A percentile compares a stretch with the other conserved stretches of the same genome.
phyloP scores from a whole-genome alignment of 2,888 invertebrate species.

The Diadromus collaris region DNA sequence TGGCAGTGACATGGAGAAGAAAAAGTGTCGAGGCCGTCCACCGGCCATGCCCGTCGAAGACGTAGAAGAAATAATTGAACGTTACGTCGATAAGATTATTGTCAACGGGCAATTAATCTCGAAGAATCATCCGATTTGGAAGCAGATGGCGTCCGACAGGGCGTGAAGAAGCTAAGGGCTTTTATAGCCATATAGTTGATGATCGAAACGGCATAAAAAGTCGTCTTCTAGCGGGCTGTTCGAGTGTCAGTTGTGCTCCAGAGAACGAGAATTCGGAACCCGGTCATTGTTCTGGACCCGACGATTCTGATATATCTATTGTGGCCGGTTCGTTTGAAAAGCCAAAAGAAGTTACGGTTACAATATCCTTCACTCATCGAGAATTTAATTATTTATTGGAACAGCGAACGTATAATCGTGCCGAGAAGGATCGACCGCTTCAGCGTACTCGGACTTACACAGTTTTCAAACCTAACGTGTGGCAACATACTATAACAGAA shows the following conservation, averaged over 20 bases:
- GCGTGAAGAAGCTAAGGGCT: not conserved
- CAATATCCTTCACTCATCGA: not conserved
- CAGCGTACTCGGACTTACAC: not conserved
- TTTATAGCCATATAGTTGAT: conserved; percentile 1
- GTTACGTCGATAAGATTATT: not conserved
- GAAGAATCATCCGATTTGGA: conserved; percentile 1
- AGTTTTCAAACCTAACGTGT: not conserved
- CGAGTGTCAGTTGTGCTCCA: not conserved
- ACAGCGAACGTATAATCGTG: not conserved
- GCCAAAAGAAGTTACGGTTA: not conserved
- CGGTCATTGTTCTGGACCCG: not conserved
- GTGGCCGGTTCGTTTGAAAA: not conserved
- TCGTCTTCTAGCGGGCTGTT: not conserved
- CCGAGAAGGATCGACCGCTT: not conserved
- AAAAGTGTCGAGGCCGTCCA: not conserved
- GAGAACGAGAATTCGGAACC: not conserved
- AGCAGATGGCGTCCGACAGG: not conserved
- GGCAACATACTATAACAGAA: not conserved
- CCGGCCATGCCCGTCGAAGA: not conserved
- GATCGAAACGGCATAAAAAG: conserved; percentile 8
- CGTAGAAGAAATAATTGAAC: not conserved
- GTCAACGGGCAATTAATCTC: not conserved
- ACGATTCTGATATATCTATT: not conserved
- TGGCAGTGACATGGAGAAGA: conserved; percentile 9
- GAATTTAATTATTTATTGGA: not conserved